Evolutionary conservation across 2,888 invertebrate genomes (phyloP), one percentile per base, ranked within the genome.

Genomic region (Oxytorus armatus): DNA sequence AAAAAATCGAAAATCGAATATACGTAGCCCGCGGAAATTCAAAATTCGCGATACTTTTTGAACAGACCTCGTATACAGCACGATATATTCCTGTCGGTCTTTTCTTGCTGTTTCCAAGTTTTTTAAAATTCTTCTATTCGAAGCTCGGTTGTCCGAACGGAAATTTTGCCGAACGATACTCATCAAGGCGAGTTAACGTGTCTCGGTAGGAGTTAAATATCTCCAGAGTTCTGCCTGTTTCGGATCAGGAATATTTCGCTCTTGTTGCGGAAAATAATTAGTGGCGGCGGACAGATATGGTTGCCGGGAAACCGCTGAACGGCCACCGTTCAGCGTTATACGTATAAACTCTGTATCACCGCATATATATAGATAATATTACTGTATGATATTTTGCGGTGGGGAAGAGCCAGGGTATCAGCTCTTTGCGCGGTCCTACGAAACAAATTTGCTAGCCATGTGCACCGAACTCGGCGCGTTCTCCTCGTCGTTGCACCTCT

Each of bases 211-310:
- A 36, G 36, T n/a, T n/a, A n/a, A n/a, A 21, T 47, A 39, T 49
- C 16, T 44, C n/a, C 16, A 11, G 14, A 29, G 44, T 16, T 44
- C 8, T 25, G 29, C 25, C 55, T 63, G 44, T 53, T 55, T 42
- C 49, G 11, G 33, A 42, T 16, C 7, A 66, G 79, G 84, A 83
- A 86, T 87, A 87, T 88, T 86, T 86, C 85, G 84, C 81, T 85
- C 87, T 87, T 87, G 86, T 89, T 87, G 86, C 84, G 82, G 88
- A 87, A 90, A 89, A 90, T 90, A 89, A 90, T 89, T 90, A 89
- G 88, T 82, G 86, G 87, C 82, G 83, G 82, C 82, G 68, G 83
- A 63, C 75, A 79, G 79, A 63, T 49, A 70, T 39, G 49, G 65
- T 49, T 36, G 36, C 49, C 53, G 70, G 49, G 79, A 61, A 65